These are phyloP conservation scores for Scaeva pyrastri DNA, from an alignment of 2,888 invertebrate genomes.

Conservation along the genomic window DNA sequence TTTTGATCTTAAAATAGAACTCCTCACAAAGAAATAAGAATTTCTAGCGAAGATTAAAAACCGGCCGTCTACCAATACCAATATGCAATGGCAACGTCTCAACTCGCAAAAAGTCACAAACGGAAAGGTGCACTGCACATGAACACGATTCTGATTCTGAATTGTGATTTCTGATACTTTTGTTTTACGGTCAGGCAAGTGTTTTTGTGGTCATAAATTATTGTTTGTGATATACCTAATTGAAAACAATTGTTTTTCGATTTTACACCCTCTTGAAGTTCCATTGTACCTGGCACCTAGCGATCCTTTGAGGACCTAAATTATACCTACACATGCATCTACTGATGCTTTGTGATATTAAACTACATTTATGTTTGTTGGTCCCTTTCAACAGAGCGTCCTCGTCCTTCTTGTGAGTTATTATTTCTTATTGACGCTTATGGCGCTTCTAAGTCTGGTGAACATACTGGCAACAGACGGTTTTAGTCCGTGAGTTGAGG, in stretches of 20 bases:
- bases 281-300: constrained; percentile 70
- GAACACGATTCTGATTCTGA: background rate
- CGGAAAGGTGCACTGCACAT: background rate
- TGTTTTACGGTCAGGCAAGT: constrained; percentile 49
- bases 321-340: constrained; percentile 33
- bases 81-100: too few species aligned
- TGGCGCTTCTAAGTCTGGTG: constrained; percentile 72
- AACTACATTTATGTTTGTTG: too few species aligned
- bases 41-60: background rate
- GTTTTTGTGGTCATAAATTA: constrained; percentile 68
- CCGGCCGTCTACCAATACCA: background rate
- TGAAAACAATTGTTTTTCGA: constrained; percentile 68
- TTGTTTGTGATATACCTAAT: constrained; percentile 63
- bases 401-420: constrained; percentile 12
- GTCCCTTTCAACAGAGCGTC: constrained; percentile 15
- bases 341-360: constrained; percentile 44
- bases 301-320: constrained; percentile 61
- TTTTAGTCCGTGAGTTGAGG: constrained; percentile 29
- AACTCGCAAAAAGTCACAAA: background rate
- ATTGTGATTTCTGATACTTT: constrained; percentile 37
- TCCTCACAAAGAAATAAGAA: constrained; percentile 32
- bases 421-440: constrained; percentile 63
- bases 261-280: constrained; percentile 70
- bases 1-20: background rate
- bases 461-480: constrained; percentile 29